Percentiles rank a stretch among this genome's conserved stretches.
Conservation (phyloP, 2,113 vertebrate genomes). For the Cyphomyrus discorhynchus region DNA sequence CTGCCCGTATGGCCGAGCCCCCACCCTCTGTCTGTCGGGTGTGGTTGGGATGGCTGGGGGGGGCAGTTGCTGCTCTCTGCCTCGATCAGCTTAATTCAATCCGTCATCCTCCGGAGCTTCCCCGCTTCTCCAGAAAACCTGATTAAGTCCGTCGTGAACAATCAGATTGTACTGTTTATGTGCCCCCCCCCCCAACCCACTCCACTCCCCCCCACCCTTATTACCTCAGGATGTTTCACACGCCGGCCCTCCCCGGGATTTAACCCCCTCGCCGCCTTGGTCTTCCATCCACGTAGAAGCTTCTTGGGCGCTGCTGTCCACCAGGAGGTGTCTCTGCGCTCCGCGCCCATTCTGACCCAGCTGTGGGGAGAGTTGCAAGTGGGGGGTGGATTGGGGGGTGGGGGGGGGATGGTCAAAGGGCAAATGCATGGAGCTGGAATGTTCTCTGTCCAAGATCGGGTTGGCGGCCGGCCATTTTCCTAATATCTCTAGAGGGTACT, state of each 20-base stretch:
- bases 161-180: conserved; percentile 37
- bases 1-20: background rate
- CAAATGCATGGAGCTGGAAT: background rate
- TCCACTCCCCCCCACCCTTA: conserved; percentile 28
- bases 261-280: background rate
- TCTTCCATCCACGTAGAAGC: background rate
- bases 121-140: conserved; percentile 44
- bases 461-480: background rate
- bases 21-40: background rate
- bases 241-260: background rate
- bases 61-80: background rate
- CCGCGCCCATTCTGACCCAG: background rate
- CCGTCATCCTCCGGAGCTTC: conserved; percentile 55
- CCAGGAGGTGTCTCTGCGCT: background rate
- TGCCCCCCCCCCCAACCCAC: conserved; percentile 11
- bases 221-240: conserved; percentile 37
- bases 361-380: too few species aligned
- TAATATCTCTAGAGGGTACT: background rate
- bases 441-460: background rate
- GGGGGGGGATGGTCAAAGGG: background rate
- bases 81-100: conserved; percentile 59
- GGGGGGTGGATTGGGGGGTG: too few species aligned
- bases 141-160: conserved; percentile 56
- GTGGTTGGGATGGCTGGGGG: background rate
- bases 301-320: background rate